These are phyloP conservation scores for Scopus umbretta DNA, from an alignment of 2,113 vertebrate species.

Conservation along the genomic window DNA sequence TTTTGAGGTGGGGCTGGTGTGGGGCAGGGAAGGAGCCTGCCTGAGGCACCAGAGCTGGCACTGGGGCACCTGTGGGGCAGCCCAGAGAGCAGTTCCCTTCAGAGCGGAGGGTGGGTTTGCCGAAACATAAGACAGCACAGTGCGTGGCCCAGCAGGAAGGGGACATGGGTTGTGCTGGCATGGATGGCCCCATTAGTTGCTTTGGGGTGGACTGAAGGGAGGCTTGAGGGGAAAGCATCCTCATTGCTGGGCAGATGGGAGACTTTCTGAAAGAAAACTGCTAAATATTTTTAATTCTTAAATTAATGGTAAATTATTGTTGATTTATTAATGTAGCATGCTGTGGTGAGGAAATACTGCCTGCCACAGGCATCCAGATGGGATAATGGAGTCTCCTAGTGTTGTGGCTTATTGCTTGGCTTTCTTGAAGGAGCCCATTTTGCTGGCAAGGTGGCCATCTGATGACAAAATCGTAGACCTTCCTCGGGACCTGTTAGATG, in stretches of 20 bases:
- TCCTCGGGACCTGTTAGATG: not conserved
- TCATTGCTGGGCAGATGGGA: not conserved
- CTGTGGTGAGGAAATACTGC: not conserved
- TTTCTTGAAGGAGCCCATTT: not conserved
- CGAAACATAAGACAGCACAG: not conserved
- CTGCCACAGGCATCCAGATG: not conserved
- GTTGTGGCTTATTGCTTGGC: not conserved
- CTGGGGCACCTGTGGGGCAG: not conserved
- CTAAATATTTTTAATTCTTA: not conserved
- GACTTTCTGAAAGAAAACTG: not conserved
- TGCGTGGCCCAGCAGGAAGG: fast-evolving
- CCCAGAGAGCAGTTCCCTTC: not conserved
- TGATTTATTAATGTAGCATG: not conserved
- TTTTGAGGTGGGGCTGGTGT: not conserved
- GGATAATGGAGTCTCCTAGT: not conserved
- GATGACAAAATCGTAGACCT: not conserved
- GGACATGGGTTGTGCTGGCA: fast-evolving
- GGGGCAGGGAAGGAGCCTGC: not conserved
- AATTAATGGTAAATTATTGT: not conserved
- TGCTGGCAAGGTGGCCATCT: not conserved
- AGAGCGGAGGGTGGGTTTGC: not conserved
- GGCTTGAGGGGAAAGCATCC: not conserved
- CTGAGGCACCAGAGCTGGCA: not conserved
- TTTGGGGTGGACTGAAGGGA: not conserved
- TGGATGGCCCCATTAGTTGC: not conserved